Evolutionary conservation across 2,113 vertebrate genomes (phyloP), one percentile per base, ranked within the genome.

Genomic region (Dromas ardeola): DNA sequence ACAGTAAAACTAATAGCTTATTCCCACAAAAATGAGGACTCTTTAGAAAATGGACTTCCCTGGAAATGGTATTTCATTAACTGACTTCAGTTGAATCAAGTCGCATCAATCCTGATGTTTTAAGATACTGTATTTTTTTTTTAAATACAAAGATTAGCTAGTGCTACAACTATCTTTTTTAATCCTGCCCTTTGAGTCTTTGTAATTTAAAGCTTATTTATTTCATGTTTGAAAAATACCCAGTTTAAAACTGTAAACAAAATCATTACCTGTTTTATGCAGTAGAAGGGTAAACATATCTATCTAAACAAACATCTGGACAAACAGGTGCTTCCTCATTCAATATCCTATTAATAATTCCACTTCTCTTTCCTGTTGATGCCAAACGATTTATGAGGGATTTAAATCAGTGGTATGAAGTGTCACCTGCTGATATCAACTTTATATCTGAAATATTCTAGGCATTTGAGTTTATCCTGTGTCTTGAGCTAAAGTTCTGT

Each of bases 311-410:
- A 93, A 81, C 91, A 95, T 91, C 86, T 95, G 96, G 94, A 87
- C 80, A 91, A 92, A 73, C 92, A 96, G 66, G 95, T 88, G 85
- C 30, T 93, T 88, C 52, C 42, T 71, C 61, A 86, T 89, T 88
- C 74, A 61, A 84, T 87, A 81, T 56, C 56, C 86, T 95, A 81
- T 82, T 92, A 95, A 88, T 92, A 90, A 96, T 95, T 95, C 32
- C 40, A 74, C 34, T 85, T 79, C 40, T 80, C 63, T 77, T 59
- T 85, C 69, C 69, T 72, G 67, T 84, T 81, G 56, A 63, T 90
- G 87, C 83, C 94, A 96, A 96, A 90, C 1, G 0, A 83, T 93
- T 97, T 94, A 73, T 93, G 85, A 94, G 88, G 81, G 88, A 89
- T 94, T 96, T 93, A 96, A 91, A 90, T 81, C 82, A 81, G 81